Percentiles rank a stretch among this genome's conserved stretches.
These are phyloP conservation scores for Bergia sp. DNA, from an alignment of 92 coral and sea anemone genomes.

Conservation along the genomic window DNA sequence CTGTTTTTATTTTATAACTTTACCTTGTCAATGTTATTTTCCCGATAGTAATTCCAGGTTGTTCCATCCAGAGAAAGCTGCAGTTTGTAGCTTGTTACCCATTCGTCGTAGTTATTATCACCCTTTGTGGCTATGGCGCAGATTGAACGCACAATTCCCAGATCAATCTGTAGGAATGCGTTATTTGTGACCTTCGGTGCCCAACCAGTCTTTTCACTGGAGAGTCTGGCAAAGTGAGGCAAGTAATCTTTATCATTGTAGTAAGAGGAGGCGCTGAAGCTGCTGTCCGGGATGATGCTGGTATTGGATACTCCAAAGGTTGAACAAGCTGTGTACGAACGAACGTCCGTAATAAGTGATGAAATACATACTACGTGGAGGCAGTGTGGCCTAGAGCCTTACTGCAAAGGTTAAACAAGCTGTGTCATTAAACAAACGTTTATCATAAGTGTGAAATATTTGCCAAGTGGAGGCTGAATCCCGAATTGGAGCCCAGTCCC, in stretches of 20 bases:
- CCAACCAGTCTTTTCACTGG: background rate
- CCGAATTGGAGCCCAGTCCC: no score
- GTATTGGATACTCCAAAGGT: background rate
- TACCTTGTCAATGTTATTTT: conserved; percentile 9
- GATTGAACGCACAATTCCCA: conserved; percentile 5
- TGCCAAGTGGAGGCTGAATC: background rate
- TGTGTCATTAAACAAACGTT: background rate
- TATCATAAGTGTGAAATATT: no score
- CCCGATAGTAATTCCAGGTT: conserved; percentile 1
- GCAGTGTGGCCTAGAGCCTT: no score
- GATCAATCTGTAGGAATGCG: background rate
- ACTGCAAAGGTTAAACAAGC: background rate
- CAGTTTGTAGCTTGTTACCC: background rate
- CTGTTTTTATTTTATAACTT: background rate
- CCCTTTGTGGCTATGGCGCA: conserved; percentile 13
- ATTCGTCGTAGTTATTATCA: background rate
- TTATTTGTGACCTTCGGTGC: background rate
- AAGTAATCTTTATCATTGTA: background rate
- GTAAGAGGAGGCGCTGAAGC: background rate
- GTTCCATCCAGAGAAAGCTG: conserved; percentile 14
- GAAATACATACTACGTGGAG: background rate
- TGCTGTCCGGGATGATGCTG: background rate
- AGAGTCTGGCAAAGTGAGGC: conserved; percentile 16
- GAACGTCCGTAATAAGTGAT: background rate
- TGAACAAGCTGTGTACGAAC: background rate